phyloP scores from a whole-genome alignment of 2,888 invertebrate genomes.

The Drosophila pegasa region DNA sequence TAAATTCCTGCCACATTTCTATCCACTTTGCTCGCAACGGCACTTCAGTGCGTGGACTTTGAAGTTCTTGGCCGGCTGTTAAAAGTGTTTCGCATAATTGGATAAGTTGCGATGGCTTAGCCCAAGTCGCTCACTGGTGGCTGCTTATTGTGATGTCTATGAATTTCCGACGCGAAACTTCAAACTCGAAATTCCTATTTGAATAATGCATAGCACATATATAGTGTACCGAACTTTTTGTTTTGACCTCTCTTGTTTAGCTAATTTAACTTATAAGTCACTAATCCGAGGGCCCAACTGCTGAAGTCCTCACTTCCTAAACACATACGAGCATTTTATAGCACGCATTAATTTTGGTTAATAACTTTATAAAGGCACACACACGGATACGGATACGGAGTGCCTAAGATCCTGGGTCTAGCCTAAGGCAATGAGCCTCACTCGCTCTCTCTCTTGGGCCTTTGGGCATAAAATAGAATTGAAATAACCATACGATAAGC shows the following conservation, averaged over 20 bases:
- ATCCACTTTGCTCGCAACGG: slow-evolving; percentile 1
- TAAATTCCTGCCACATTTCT: slow-evolving; percentile 15
- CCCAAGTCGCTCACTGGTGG: slow-evolving; percentile 6
- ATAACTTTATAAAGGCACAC: slow-evolving; percentile 69
- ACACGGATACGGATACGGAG: slow-evolving; percentile 6
- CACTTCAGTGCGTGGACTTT: neutral
- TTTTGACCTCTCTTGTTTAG: neutral
- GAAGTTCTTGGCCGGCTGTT: neutral
- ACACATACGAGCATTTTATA: slow-evolving; percentile 73
- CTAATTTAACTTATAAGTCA: slow-evolving; percentile 12
- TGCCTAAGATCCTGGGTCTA: slow-evolving; percentile 45
- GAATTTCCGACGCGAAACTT: neutral
- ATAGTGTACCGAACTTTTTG: too few relatives aligned
- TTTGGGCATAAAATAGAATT: slow-evolving; percentile 78
- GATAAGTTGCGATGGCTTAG: slow-evolving; percentile 42
- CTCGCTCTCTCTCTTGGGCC: too few relatives aligned
- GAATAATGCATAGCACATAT: neutral
- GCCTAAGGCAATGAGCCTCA: slow-evolving; percentile 32
- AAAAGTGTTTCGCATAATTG: slow-evolving; percentile 33
- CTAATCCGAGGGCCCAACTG: slow-evolving; percentile 8
- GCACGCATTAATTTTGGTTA: slow-evolving; percentile 78
- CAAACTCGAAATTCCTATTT: neutral
- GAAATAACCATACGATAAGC: slow-evolving; percentile 81
- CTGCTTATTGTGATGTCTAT: neutral
- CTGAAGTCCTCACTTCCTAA: slow-evolving; percentile 66